These are phyloP conservation scores for Priocnemis perturbator DNA, from an alignment of 2,888 invertebrate genomes.

Conservation along the genomic window DNA sequence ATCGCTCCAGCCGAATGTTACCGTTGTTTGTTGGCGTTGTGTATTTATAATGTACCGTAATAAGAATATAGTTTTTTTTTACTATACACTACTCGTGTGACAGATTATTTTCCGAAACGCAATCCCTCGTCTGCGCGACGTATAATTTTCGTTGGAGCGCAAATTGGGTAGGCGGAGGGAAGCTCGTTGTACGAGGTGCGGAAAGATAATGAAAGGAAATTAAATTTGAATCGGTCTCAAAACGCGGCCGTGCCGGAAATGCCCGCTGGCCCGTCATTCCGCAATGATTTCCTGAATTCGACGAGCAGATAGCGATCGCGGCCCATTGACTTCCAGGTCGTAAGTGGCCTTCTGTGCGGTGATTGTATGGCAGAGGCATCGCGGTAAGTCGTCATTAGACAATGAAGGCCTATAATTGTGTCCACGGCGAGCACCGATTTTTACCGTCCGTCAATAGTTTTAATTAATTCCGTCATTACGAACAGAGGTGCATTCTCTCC, in stretches of 20 bases:
- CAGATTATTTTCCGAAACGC: too few species aligned
- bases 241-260: constrained; percentile 31
- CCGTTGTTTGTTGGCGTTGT: too few species aligned
- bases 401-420: constrained; percentile 64
- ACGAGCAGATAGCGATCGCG: constrained; percentile 55
- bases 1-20: too few species aligned
- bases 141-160: too few species aligned
- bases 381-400: constrained; percentile 63
- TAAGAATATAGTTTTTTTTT: too few species aligned
- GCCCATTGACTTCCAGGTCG: constrained; percentile 45
- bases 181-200: too few species aligned
- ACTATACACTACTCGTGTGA: too few species aligned
- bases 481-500: constrained; percentile 49
- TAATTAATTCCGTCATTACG: constrained; percentile 66
- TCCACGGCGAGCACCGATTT: constrained; percentile 48
- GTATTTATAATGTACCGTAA: too few species aligned
- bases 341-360: constrained; percentile 37
- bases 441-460: constrained; percentile 58
- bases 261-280: constrained; percentile 26
- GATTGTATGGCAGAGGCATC: constrained; percentile 54
- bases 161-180: too few species aligned
- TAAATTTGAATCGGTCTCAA: too few species aligned
- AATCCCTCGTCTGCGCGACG: too few species aligned
- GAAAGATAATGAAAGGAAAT: too few species aligned
- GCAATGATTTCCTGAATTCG: constrained; percentile 57